Percentiles rank a stretch among this genome's conserved stretches.
phyloP scores from a whole-genome alignment of 2,797 vertebrate genomes.

The Picus viridis region DNA sequence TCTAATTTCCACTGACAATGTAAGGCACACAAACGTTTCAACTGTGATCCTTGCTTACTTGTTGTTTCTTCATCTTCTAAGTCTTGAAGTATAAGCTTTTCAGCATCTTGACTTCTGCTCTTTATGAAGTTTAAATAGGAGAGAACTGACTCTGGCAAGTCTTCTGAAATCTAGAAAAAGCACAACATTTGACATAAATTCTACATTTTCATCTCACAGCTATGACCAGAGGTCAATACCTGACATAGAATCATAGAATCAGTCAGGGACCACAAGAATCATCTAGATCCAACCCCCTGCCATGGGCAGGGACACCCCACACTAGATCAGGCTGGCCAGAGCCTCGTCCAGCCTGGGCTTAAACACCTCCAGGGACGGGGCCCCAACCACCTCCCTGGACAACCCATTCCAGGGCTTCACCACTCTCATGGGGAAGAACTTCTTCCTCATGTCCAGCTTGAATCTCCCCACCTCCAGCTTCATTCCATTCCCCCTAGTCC shows the following conservation, averaged over 20 bases:
- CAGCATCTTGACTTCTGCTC: conserved; percentile 79
- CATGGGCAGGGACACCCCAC: too few relatives aligned
- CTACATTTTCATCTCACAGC: background rate
- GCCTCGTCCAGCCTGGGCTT: too few relatives aligned
- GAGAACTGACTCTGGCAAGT: conserved; percentile 83
- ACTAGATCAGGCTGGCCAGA: too few relatives aligned
- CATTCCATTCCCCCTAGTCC: too few relatives aligned
- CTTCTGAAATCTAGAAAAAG: conserved; percentile 74
- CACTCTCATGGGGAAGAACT: too few relatives aligned
- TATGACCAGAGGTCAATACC: background rate
- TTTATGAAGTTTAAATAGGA: conserved; percentile 83
- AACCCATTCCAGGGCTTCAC: too few relatives aligned
- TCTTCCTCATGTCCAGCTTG: too few relatives aligned
- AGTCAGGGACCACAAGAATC: too few relatives aligned
- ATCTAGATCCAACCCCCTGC: too few relatives aligned
- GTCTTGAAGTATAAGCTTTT: conserved; percentile 83
- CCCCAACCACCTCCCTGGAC: too few relatives aligned
- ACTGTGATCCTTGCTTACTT: conserved; percentile 53
- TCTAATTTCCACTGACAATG: background rate
- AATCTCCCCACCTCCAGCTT: too few relatives aligned
- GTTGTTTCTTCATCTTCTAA: conserved; percentile 70
- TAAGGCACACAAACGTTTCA: background rate
- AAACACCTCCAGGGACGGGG: too few relatives aligned
- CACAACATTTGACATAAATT: background rate
- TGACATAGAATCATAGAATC: background rate